phyloP scores from a whole-genome alignment of 1,140 invertebrate species.

The Papilio aristodemus region DNA sequence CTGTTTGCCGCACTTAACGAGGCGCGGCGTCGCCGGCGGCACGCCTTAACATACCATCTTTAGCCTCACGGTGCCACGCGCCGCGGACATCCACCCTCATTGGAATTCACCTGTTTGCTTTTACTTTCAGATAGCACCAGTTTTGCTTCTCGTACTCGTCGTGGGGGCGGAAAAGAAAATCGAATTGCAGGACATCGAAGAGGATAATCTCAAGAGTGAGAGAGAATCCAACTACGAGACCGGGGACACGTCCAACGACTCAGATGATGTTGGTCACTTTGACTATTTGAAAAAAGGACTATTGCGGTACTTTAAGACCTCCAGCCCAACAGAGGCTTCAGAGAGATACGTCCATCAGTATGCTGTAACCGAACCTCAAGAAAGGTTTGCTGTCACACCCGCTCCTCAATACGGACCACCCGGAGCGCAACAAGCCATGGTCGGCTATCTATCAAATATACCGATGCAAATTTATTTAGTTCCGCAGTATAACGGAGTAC shows the following conservation, averaged over 20 bases:
- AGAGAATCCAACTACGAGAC: constrained; percentile 52
- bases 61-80: constrained; percentile 47
- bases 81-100: constrained; percentile 45
- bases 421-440: constrained; percentile 54
- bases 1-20: constrained; percentile 53
- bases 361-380: constrained; percentile 65
- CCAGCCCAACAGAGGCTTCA: constrained; percentile 42
- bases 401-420: constrained; percentile 55
- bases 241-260: constrained; percentile 37
- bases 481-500: constrained; percentile 66
- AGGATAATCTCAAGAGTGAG: constrained; percentile 77
- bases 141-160: constrained; percentile 53
- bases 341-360: constrained; percentile 69
- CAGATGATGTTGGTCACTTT: constrained; percentile 37
- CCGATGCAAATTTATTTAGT: constrained; percentile 74
- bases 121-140: constrained; percentile 70
- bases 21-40: constrained; percentile 39
- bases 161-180: constrained; percentile 74
- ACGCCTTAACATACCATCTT: constrained; percentile 50
- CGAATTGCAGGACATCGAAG: constrained; percentile 76
- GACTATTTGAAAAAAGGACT: constrained; percentile 25
- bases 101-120: constrained; percentile 52
- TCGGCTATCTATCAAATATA: constrained; percentile 68
- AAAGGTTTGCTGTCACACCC: constrained; percentile 42
- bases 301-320: constrained; percentile 56